Evolutionary conservation across 2,113 vertebrate genomes (phyloP), one percentile per base, ranked within the genome.

Genomic region (Hydropotes inermis): DNA sequence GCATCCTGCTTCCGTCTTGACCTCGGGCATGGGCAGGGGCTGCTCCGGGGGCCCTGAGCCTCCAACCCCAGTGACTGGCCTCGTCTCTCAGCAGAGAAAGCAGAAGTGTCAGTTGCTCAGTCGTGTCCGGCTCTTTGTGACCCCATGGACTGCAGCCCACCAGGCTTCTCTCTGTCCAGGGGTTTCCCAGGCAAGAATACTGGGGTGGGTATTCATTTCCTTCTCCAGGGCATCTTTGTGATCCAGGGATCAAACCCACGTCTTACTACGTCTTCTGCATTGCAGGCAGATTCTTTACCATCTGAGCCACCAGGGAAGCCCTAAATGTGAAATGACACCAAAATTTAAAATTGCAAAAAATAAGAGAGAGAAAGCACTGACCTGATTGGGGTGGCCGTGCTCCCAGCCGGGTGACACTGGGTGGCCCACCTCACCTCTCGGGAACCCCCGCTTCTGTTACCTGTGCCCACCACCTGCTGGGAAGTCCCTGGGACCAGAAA

Each of bases 1-100:
- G 36, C 78, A 1, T 33, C 57, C 55, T 8, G 21, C 7, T 70
- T 19, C 47, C 0, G 1, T 17, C 23, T n/a, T 0, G n/a, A 39
- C 82, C 25, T 36, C 14, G 1, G 7, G n/a, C 2, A 1, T 2
- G 0, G 13, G n/a, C 7, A 27, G 9, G 25, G 25, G 36, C 36
- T 11, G 25, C 54, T 11, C 9, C 23, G 25, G n/a, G 25, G 54
- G 36, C n/a, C 54, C 36, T 28, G 7, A 23, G 54, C 54, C 82
- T 43, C 54, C 9, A 14, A 7, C 83, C 15, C n/a, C 83, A 12
- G 83, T 1, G 36, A 43, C 3, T 25, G 33, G 15, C 50, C 21
- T 19, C 5, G 54, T 43, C 25, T 85, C 36, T 85, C 36, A 36
- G 25, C 50, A 55, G 33, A 36, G 50, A 25, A 9, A 83, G 33